Conservation (phyloP, 2,113 vertebrate species). For the Bothrops jararaca region DNA sequence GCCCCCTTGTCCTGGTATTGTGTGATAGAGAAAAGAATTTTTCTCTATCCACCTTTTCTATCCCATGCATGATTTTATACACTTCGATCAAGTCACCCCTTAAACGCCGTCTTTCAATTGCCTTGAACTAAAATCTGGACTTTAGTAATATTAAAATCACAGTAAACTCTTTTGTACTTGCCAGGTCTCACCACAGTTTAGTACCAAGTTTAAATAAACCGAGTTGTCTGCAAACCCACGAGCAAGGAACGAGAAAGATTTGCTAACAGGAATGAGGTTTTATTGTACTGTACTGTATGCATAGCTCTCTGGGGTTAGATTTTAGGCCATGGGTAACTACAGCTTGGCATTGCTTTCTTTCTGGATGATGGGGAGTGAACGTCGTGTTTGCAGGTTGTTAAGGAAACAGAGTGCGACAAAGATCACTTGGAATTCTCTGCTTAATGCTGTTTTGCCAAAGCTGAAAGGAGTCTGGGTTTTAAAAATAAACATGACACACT, state of each 20-base stretch:
- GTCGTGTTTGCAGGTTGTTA: constrained; percentile 28
- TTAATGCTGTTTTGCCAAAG: constrained; percentile 28
- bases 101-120: too few relatives aligned
- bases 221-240: constrained; percentile 10
- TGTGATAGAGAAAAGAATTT: too few relatives aligned
- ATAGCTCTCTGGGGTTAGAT: constrained; percentile 2
- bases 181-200: neutral
- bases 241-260: constrained; percentile 4
- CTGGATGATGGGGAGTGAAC: constrained; percentile 21
- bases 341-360: neutral
- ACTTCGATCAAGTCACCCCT: too few relatives aligned
- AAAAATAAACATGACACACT: constrained; percentile 37
- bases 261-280: constrained; percentile 6
- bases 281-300: neutral
- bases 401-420: neutral
- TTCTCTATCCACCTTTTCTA: too few relatives aligned
- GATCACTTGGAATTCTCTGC: constrained; percentile 31
- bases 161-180: neutral
- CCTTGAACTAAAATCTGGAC: neutral
- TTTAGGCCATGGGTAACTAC: neutral
- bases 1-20: too few relatives aligned
- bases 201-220: neutral
- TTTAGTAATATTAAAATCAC: neutral
- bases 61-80: too few relatives aligned
- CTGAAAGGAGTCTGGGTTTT: constrained; percentile 26